These are phyloP conservation scores for Prunella fulvescens DNA, from an alignment of 2,113 vertebrate genomes.

Conservation along the genomic window DNA sequence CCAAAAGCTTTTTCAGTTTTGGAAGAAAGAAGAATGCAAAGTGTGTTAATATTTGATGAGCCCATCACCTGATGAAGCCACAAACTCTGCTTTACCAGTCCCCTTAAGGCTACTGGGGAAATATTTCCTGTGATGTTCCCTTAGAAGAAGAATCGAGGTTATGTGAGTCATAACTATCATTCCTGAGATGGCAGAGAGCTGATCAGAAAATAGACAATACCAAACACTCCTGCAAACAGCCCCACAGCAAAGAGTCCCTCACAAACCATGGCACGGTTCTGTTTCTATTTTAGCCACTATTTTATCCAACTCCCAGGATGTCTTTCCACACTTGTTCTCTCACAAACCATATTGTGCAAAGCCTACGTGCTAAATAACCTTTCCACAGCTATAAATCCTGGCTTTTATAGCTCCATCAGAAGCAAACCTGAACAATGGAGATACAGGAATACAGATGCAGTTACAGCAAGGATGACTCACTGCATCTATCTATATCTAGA, in stretches of 20 bases:
- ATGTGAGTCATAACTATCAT: background rate
- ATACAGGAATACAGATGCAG: background rate
- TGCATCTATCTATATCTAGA: background rate
- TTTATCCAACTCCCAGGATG: background rate
- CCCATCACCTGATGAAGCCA: background rate
- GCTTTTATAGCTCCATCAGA: background rate
- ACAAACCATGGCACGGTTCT: background rate
- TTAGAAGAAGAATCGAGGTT: background rate
- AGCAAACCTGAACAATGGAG: background rate
- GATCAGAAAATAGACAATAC: background rate
- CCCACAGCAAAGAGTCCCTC: background rate
- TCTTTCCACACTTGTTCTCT: background rate
- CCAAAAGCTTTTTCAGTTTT: background rate
- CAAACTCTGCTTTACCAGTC: background rate
- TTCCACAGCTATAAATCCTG: background rate
- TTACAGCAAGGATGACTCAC: background rate
- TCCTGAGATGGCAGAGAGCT: background rate
- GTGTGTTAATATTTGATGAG: background rate
- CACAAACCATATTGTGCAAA: background rate
- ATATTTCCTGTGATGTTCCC: background rate
- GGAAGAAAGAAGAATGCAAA: background rate
- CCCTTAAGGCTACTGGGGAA: background rate
- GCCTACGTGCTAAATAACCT: background rate
- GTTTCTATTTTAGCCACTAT: background rate
- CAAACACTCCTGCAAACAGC: background rate